Conservation (phyloP, 1,140 invertebrate genomes). For the Halyomorpha halys region DNA sequence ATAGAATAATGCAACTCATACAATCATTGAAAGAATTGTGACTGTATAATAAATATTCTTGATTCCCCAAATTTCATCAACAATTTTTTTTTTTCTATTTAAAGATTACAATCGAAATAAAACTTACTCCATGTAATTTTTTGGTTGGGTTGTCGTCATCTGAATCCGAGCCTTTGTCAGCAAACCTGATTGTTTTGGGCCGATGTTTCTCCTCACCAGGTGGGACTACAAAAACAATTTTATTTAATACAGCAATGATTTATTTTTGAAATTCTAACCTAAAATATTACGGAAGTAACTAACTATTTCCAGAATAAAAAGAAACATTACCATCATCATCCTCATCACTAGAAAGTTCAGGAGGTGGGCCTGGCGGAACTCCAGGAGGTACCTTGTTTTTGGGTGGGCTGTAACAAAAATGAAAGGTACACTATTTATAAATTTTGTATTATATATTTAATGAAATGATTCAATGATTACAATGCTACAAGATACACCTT, state of each 20-base stretch:
- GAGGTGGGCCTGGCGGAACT: conserved; percentile 74
- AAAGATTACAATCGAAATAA: too few species aligned
- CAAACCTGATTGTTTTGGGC: conserved; percentile 38
- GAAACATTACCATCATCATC: conserved; percentile 35
- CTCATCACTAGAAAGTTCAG: conserved; percentile 58
- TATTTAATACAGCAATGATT: not conserved
- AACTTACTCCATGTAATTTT: not conserved
- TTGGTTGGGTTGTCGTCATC: conserved; percentile 33
- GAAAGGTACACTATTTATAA: not conserved
- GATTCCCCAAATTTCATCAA: too few species aligned
- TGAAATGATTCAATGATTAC: too few species aligned
- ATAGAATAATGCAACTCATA: too few species aligned
- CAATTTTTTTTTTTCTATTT: too few species aligned
- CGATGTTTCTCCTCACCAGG: conserved; percentile 1
- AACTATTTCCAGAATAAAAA: too few species aligned
- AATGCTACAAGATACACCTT: too few species aligned
- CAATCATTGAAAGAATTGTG: too few species aligned
- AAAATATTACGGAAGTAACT: too few species aligned
- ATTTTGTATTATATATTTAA: too few species aligned
- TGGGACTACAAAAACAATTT: not conserved
- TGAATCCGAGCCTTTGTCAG: conserved; percentile 46
- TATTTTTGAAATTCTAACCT: too few species aligned
- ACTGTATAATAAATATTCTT: too few species aligned
- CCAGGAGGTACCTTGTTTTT: conserved; percentile 60
- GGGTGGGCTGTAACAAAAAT: conserved; percentile 27